A percentile compares a stretch with the other conserved stretches of the same genome.
Conservation (phyloP, 1,140 invertebrate genomes). For the Geopemphigus sp. region DNA sequence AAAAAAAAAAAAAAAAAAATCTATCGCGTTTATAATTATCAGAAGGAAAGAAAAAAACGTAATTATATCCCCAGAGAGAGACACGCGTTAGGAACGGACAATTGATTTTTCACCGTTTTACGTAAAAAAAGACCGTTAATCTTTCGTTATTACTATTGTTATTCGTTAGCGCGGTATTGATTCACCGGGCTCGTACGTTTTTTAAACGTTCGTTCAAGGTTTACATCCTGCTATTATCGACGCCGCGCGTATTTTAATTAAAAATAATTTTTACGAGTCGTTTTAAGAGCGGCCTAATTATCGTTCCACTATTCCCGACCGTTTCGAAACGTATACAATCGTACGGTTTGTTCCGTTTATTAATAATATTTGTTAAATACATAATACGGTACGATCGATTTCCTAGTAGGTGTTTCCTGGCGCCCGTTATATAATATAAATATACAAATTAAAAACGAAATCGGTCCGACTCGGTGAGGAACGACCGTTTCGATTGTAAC, state of each 20-base stretch:
- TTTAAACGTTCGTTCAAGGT: constrained; percentile 22
- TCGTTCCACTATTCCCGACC: not conserved
- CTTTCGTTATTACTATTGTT: not conserved
- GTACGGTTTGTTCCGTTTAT: not conserved
- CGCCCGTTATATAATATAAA: too few relatives aligned
- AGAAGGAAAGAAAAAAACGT: too few relatives aligned
- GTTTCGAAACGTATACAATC: not conserved
- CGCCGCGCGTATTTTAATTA: constrained; percentile 37
- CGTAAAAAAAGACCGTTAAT: constrained; percentile 30
- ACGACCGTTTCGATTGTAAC: too few relatives aligned
- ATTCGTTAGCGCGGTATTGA: constrained; percentile 29
- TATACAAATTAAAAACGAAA: too few relatives aligned
- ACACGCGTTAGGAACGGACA: constrained; percentile 3
- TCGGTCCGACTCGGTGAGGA: too few relatives aligned
- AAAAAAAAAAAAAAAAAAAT: too few relatives aligned
- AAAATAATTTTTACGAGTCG: constrained; percentile 5
- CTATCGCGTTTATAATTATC: too few relatives aligned
- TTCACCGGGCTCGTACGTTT: not conserved
- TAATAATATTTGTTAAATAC: not conserved
- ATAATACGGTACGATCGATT: too few relatives aligned
- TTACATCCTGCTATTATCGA: not conserved
- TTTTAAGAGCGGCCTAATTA: not conserved
- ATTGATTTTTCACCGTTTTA: constrained; percentile 19
- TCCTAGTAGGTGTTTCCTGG: too few relatives aligned
- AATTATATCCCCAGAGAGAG: too few relatives aligned